Conservation (phyloP, 2,888 invertebrate species). For the Selenia dentaria region DNA sequence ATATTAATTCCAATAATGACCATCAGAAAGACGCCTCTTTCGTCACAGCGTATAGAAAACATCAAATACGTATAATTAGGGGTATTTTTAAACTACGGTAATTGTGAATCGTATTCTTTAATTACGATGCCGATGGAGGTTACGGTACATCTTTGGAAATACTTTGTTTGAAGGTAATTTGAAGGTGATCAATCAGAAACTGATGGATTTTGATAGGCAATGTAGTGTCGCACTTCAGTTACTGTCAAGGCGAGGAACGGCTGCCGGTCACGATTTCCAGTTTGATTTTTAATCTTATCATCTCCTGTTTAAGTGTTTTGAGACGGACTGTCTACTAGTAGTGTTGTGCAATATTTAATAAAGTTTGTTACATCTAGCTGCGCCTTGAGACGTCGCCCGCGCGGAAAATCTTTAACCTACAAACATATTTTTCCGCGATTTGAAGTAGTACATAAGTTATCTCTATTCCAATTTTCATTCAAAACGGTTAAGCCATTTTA, state of each 20-base stretch:
- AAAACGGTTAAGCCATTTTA: too few relatives aligned
- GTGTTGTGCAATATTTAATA: constrained; percentile 14
- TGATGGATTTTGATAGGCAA: constrained; percentile 14
- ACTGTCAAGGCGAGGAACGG: constrained; percentile 19
- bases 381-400: too few relatives aligned
- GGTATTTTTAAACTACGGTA: constrained; percentile 81
- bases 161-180: constrained; percentile 46
- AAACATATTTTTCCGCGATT: too few relatives aligned
- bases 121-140: constrained; percentile 76
- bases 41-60: constrained; percentile 81
- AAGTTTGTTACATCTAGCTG: too few relatives aligned
- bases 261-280: constrained; percentile 18
- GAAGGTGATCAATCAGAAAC: constrained; percentile 39
- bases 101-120: constrained; percentile 79
- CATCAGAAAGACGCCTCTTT: constrained; percentile 72
- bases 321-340: constrained; percentile 9
- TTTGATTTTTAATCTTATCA: constrained; percentile 18
- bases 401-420: too few relatives aligned
- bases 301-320: constrained; percentile 21
- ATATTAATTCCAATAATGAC: constrained; percentile 84
- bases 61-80: constrained; percentile 82
- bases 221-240: constrained; percentile 19
- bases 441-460: too few relatives aligned
- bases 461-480: too few relatives aligned
- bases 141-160: constrained; percentile 53